Evolutionary conservation across 2,888 invertebrate genomes (phyloP).

Genomic region (Sisyra nigra): DNA sequence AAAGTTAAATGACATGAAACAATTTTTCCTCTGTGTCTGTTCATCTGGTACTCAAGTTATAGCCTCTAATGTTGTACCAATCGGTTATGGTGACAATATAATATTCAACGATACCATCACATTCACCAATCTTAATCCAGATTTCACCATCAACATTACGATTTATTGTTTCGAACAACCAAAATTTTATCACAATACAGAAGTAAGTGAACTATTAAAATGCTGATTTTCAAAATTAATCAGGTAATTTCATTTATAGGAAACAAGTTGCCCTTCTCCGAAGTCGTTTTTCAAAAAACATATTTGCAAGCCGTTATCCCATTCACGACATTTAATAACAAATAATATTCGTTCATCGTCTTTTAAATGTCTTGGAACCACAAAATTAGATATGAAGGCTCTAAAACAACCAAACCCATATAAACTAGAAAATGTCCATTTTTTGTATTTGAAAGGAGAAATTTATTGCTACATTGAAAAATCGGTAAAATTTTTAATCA

Average conservation of each 20-base stretch:
- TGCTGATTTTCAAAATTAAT: neutral
- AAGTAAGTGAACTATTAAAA: neutral
- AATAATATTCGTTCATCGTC: neutral
- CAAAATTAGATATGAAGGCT: neutral
- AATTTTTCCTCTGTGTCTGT: neutral
- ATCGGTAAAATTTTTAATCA: conserved; percentile 18
- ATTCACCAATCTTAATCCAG: neutral
- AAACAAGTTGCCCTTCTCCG: neutral
- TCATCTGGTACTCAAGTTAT: neutral
- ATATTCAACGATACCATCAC: neutral
- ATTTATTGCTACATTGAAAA: conserved; percentile 19
- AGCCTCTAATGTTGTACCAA: neutral
- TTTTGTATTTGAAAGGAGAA: conserved; percentile 18
- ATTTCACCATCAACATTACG: neutral
- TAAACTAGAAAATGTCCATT: neutral
- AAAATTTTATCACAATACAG: neutral
- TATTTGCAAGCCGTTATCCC: neutral
- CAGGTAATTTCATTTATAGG: neutral
- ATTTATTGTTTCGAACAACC: conserved; percentile 3
- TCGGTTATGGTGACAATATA: neutral
- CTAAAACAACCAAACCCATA: neutral
- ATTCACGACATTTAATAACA: neutral
- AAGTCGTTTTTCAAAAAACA: conserved; percentile 1
- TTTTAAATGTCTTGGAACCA: neutral
- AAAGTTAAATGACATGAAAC: neutral